Conservation (phyloP, 1,140 invertebrate genomes). For the Brachionus calyciflorus region DNA sequence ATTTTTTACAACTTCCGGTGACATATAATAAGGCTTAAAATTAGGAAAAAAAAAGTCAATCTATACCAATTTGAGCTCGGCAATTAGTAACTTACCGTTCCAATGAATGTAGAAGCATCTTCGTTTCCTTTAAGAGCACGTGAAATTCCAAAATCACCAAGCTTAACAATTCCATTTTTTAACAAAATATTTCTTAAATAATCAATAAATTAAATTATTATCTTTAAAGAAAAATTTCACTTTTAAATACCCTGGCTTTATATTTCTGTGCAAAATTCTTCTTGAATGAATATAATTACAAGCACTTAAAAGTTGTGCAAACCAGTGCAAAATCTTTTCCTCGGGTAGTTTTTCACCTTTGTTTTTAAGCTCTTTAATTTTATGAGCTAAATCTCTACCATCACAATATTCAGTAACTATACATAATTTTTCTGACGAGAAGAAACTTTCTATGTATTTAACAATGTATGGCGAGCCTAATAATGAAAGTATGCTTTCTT, state of each 20-base stretch:
- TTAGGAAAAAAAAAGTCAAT: not conserved
- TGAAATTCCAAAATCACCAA: constrained; percentile 46
- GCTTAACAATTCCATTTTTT: constrained; percentile 37
- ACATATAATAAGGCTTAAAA: constrained; percentile 72
- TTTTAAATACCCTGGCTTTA: constrained; percentile 11
- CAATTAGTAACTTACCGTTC: constrained; percentile 59
- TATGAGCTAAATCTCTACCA: constrained; percentile 61
- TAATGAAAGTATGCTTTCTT: not conserved
- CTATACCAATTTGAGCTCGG: not conserved
- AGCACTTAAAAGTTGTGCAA: constrained; percentile 36
- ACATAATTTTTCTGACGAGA: constrained; percentile 53
- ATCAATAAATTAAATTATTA: constrained; percentile 24
- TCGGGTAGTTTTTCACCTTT: constrained; percentile 4
- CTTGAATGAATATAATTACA: constrained; percentile 35
- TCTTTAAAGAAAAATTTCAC: not conserved
- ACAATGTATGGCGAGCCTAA: constrained; percentile 20
- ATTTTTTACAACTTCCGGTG: constrained; percentile 77
- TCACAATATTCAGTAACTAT: constrained; percentile 66
- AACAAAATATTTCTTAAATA: constrained; percentile 33
- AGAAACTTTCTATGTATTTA: constrained; percentile 23
- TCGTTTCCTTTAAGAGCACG: constrained; percentile 62
- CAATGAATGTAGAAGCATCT: constrained; percentile 63
- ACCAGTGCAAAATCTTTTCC: constrained; percentile 14
- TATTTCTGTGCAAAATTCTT: constrained; percentile 32
- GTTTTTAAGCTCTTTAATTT: constrained; percentile 47